Conservation (phyloP, 2,113 vertebrate species). For the Pavo muticus region DNA sequence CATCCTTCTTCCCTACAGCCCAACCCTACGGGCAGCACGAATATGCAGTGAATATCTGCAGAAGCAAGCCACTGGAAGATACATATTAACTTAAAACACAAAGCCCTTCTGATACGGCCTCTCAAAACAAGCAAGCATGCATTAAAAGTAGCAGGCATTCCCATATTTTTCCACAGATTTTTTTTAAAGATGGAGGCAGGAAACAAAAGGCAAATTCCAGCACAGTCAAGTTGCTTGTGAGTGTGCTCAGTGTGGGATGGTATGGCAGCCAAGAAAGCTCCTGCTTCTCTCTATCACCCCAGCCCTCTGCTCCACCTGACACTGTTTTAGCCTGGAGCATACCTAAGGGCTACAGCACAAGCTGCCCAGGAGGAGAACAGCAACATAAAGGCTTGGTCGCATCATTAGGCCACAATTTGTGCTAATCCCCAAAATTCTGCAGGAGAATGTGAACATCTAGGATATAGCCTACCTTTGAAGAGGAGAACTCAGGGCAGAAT, state of each 20-base stretch:
- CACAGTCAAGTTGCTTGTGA: not conserved
- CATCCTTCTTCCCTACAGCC: not conserved
- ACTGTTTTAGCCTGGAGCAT: slow-evolving; percentile 48
- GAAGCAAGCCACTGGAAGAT: slow-evolving; percentile 1
- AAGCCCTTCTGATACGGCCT: not conserved
- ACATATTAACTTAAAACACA: not conserved
- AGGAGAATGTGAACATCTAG: slow-evolving; percentile 5
- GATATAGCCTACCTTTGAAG: slow-evolving; percentile 35
- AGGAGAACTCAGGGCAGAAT: not conserved
- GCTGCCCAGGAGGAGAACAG: slow-evolving; percentile 48
- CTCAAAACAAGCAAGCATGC: not conserved
- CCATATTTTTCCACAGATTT: not conserved
- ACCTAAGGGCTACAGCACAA: slow-evolving; percentile 33
- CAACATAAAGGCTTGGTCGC: slow-evolving; percentile 42
- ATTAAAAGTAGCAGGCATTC: not conserved
- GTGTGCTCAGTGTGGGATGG: not conserved
- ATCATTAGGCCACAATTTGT: slow-evolving; percentile 67
- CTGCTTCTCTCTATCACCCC: not conserved
- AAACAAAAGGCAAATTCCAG: not conserved
- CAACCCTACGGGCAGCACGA: not conserved
- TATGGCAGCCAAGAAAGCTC: not conserved
- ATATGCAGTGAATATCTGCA: not conserved
- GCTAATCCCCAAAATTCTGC: slow-evolving; percentile 29
- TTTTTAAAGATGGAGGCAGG: not conserved
- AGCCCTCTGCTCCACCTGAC: slow-evolving; percentile 3